Evolutionary conservation across 2,888 invertebrate genomes (phyloP), one percentile per base, ranked within the genome.

Genomic region (Octodonta nipae): DNA sequence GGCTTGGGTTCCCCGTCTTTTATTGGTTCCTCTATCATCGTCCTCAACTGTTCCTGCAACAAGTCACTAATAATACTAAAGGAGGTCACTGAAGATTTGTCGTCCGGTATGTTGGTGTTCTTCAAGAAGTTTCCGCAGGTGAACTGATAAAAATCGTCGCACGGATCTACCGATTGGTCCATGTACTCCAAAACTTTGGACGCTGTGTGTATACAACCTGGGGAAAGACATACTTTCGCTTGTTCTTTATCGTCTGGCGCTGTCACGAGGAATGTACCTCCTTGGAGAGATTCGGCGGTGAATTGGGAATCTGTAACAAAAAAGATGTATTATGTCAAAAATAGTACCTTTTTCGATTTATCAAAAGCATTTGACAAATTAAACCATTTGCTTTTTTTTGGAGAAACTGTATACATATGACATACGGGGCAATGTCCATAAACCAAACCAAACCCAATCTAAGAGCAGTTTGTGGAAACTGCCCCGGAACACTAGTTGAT

Each of bases 141-240:
- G 54, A 80, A 84, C 47, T 76, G 67, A 56, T 84, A 85, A 59
- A 86, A 85, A 53, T 86, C 81, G 46, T 84, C 81, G 53, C 85
- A 85, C 0, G 85, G 84, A 41, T 83, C 78, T 5, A 78, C 74
- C 2, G 63, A 58, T 1, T 65, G 59, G 46, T 85, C 78, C 75
- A 85, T 78, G 52, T 76, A 78, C 38, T 70, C 64, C 22, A 85
- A 61, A 8, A 85, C 65, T 41, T 71, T 71, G 1, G 81, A 76
- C 0, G 85, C 83, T 73, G 82, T 77, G 52, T 81, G 78, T 31
- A 88, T 70, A 62, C 89, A 89, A 47, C 82, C 87, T 6, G 79
- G 67, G 0, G 74, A 68, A 35, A 76, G 67, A 59, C 89, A 89
- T 10, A 82, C 55, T 10, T 65, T 56, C 5, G 64, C 56, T 7